Conservation (phyloP, 2,797 vertebrate species). For the Leptoclinus maculatus region DNA sequence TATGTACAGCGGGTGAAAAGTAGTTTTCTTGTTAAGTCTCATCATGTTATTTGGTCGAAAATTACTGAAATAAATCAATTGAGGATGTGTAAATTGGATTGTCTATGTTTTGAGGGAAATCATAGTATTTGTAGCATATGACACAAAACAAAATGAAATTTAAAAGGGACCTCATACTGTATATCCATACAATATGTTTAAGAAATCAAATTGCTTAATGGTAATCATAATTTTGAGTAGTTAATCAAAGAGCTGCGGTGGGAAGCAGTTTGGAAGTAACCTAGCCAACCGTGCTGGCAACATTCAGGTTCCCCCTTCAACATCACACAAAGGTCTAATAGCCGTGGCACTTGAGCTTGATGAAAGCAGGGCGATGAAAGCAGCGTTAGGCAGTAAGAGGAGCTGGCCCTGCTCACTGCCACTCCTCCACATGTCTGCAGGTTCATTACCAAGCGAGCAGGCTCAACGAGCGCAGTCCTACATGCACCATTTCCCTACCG, state of each 20-base stretch:
- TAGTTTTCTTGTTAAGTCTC: neutral
- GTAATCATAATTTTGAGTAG: constrained; percentile 55
- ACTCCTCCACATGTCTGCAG: constrained; percentile 72
- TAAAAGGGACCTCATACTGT: constrained; percentile 1
- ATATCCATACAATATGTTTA: constrained; percentile 36
- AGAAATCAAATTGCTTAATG: constrained; percentile 54
- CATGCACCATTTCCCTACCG: constrained; percentile 61
- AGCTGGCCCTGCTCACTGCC: constrained; percentile 64
- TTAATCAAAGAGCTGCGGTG: constrained; percentile 68
- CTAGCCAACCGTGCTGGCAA: constrained; percentile 68
- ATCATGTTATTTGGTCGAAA: constrained; percentile 6
- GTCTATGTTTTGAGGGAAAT: constrained; percentile 7
- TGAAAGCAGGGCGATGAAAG: constrained; percentile 75
- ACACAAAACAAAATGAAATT: neutral
- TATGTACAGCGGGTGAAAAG: neutral
- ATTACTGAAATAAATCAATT: constrained; percentile 1
- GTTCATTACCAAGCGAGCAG: constrained; percentile 58
- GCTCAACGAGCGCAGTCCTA: constrained; percentile 44
- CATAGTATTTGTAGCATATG: neutral
- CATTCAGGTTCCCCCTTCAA: constrained; percentile 59
- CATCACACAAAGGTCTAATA: constrained; percentile 72
- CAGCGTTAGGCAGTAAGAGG: constrained; percentile 66
- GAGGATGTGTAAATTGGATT: neutral
- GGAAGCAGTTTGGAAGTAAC: constrained; percentile 62
- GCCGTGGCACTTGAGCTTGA: constrained; percentile 73